Evolutionary conservation across 2,113 vertebrate species (phyloP).

Genomic region (Gulo gulo): DNA sequence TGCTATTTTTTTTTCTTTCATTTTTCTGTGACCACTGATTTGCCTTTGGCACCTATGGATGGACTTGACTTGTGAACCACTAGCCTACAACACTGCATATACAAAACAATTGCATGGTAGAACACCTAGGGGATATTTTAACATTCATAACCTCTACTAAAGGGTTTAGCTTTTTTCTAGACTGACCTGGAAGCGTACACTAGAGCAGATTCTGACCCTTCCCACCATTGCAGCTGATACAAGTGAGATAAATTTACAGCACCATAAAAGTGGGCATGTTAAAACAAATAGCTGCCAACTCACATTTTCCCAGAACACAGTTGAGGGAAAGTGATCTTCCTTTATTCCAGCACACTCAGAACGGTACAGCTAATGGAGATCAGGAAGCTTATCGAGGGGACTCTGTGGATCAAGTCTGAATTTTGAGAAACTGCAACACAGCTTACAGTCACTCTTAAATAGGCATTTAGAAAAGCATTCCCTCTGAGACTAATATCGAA

Average conservation of each 20-base stretch:
- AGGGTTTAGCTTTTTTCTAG: not conserved
- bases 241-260: not conserved
- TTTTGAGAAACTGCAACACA: not conserved
- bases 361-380: not conserved
- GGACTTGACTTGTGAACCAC: not conserved
- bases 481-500: not conserved
- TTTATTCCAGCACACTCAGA: not conserved
- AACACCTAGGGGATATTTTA: not conserved
- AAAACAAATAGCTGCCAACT: not conserved
- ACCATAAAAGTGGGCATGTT: not conserved
- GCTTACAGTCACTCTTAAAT: not conserved
- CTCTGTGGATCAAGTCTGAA: not conserved
- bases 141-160: not conserved
- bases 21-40: not conserved
- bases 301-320: not conserved
- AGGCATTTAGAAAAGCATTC: not conserved
- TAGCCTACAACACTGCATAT: not conserved
- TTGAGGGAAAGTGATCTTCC: not conserved
- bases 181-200: not conserved
- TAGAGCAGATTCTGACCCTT: not conserved
- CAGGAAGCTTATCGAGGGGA: not conserved
- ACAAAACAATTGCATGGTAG: not conserved
- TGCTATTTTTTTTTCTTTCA: not conserved
- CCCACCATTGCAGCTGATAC: not conserved
- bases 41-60: not conserved